These are phyloP conservation scores for Dascyllus trimaculatus DNA, from an alignment of 2,113 vertebrate genomes.

Conservation along the genomic window DNA sequence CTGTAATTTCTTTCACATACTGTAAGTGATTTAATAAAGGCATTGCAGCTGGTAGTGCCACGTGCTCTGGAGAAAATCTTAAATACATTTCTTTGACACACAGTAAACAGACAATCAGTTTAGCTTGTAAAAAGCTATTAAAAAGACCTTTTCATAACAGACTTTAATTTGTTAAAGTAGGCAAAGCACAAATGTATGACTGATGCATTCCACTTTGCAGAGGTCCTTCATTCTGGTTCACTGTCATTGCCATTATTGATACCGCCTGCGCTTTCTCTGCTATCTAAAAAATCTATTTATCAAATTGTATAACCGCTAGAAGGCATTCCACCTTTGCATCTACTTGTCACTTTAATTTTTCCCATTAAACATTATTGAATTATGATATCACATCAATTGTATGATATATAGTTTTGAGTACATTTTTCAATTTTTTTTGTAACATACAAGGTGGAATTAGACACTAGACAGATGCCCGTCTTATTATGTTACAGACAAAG, in stretches of 20 bases:
- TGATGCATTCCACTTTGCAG: background rate
- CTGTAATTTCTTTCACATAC: background rate
- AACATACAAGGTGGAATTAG: background rate
- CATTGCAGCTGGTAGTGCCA: background rate
- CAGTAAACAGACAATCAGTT: background rate
- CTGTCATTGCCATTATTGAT: background rate
- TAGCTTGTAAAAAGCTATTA: background rate
- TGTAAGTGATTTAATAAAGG: background rate
- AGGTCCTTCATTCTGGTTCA: background rate
- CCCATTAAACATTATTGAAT: background rate
- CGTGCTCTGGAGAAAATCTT: background rate
- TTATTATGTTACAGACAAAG: constrained; percentile 22
- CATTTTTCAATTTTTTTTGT: background rate
- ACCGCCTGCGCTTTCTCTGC: background rate
- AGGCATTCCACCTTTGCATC: background rate
- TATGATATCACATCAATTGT: background rate
- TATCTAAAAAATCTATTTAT: background rate
- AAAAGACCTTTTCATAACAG: background rate
- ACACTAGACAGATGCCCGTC: background rate
- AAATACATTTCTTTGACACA: background rate
- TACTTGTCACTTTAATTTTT: background rate
- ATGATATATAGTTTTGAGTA: background rate
- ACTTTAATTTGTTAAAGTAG: background rate
- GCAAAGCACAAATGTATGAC: background rate
- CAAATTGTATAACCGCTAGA: background rate